phyloP scores from a whole-genome alignment of 1,140 invertebrate species.

The Drosophila simulans region DNA sequence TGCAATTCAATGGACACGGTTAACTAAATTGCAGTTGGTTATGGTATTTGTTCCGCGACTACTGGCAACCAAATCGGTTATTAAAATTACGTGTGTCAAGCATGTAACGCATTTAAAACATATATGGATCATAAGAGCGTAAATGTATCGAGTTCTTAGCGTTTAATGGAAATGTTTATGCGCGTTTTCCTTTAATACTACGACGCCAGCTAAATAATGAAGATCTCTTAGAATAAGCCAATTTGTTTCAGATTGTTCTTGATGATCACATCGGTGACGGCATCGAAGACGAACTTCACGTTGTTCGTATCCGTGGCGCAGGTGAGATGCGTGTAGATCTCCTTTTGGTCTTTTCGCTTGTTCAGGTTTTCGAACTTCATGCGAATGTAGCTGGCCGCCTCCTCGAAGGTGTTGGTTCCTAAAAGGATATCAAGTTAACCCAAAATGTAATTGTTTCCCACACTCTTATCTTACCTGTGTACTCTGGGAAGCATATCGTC shows the following conservation, averaged over 20 bases:
- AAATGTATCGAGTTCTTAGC: slow-evolving; percentile 54
- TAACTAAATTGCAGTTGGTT: slow-evolving; percentile 66
- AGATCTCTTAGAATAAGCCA: slow-evolving; percentile 87
- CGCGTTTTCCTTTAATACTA: slow-evolving; percentile 74
- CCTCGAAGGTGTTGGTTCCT: slow-evolving; percentile 94
- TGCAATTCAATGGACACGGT: slow-evolving; percentile 47
- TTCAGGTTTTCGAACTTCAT: slow-evolving; percentile 95
- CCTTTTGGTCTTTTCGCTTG: slow-evolving; percentile 93
- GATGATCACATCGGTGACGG: slow-evolving; percentile 96
- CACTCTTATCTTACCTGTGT: slow-evolving; percentile 88
- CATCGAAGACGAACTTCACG: slow-evolving; percentile 96
- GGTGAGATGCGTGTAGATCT: slow-evolving; percentile 96
- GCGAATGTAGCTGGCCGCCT: slow-evolving; percentile 94
- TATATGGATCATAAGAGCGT: slow-evolving; percentile 43
- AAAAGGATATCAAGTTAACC: not conserved
- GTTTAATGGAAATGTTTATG: slow-evolving; percentile 71
- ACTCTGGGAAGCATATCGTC: slow-evolving; percentile 97
- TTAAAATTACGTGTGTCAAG: slow-evolving; percentile 47
- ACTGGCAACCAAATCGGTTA: slow-evolving; percentile 80
- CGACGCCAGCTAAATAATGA: slow-evolving; percentile 54
- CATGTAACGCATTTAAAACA: slow-evolving; percentile 64
- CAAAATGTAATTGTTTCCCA: not conserved
- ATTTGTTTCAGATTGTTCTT: slow-evolving; percentile 97
- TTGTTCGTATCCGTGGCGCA: slow-evolving; percentile 97
- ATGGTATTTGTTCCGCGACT: slow-evolving; percentile 61